These are phyloP conservation scores for Agonopterix subpropinquella DNA, from an alignment of 2,888 invertebrate species.

Conservation along the genomic window DNA sequence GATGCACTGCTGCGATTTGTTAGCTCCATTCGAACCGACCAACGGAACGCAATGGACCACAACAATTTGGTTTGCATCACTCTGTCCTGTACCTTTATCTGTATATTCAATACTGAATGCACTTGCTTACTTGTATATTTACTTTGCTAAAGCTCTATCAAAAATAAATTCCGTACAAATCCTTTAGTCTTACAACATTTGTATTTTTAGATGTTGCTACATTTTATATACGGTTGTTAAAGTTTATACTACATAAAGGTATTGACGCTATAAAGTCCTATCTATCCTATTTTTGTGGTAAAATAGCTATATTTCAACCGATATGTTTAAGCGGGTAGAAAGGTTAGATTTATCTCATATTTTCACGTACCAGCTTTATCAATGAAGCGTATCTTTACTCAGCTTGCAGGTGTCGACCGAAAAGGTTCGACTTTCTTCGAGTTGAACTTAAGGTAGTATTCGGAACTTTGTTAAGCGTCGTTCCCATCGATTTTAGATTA, in stretches of 20 bases:
- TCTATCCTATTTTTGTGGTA: too few relatives aligned
- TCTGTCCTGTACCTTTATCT: neutral
- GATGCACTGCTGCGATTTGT: conserved; percentile 33
- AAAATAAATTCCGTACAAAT: too few relatives aligned
- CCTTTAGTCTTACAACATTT: too few relatives aligned
- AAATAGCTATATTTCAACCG: neutral
- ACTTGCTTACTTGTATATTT: too few relatives aligned
- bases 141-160: too few relatives aligned
- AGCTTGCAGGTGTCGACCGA: conserved; percentile 57
- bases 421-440: conserved; percentile 57
- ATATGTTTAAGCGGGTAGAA: conserved; percentile 17
- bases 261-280: too few relatives aligned
- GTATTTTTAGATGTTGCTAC: too few relatives aligned
- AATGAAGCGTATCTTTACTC: conserved; percentile 44
- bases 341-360: conserved; percentile 47
- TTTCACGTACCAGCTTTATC: conserved; percentile 47
- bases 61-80: conserved; percentile 27
- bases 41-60: conserved; percentile 23
- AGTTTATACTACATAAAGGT: too few relatives aligned
- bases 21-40: conserved; percentile 25
- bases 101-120: too few relatives aligned
- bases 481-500: conserved; percentile 73
- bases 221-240: too few relatives aligned
- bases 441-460: conserved; percentile 66
- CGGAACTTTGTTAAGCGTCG: conserved; percentile 64